phyloP scores from a whole-genome alignment of 2,113 vertebrate species.

The Megalops atlanticus region DNA sequence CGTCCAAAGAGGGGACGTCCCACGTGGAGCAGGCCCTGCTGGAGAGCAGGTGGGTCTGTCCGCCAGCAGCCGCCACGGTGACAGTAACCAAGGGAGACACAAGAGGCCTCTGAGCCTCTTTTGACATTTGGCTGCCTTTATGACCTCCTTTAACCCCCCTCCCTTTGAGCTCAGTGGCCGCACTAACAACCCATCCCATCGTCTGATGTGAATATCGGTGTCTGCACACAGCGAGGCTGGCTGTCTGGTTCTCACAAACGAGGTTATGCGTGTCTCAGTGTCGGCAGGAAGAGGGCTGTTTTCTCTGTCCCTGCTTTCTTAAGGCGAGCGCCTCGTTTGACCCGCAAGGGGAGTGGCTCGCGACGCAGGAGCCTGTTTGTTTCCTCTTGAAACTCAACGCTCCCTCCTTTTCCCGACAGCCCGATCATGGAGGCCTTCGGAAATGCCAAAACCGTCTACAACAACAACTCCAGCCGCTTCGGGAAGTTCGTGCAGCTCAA shows the following conservation, averaged over 20 bases:
- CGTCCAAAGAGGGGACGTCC: slow-evolving; percentile 74
- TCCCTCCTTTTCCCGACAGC: slow-evolving; percentile 61
- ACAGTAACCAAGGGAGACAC: not conserved
- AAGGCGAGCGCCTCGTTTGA: not conserved
- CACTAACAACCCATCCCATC: not conserved
- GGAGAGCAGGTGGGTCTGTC: slow-evolving; percentile 84
- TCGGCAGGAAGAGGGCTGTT: not conserved
- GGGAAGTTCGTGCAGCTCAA: slow-evolving; percentile 96
- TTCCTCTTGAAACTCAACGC: rapidly evolving
- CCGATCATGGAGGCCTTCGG: slow-evolving; percentile 99
- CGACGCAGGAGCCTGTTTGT: not conserved
- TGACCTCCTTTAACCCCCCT: not conserved
- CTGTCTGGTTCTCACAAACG: not conserved
- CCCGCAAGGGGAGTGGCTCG: not conserved
- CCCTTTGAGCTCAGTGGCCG: not conserved
- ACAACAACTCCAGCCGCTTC: slow-evolving; percentile 98
- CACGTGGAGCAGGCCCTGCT: slow-evolving; percentile 91
- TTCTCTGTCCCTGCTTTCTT: not conserved
- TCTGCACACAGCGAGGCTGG: not conserved
- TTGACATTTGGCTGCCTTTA: not conserved
- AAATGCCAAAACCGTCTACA: slow-evolving; percentile 95
- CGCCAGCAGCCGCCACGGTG: not conserved
- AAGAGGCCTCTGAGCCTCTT: not conserved
- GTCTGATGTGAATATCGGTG: not conserved
- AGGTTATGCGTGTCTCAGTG: not conserved